phyloP scores from a whole-genome alignment of 2,113 vertebrate species.

The Peromyscus polionotus region DNA sequence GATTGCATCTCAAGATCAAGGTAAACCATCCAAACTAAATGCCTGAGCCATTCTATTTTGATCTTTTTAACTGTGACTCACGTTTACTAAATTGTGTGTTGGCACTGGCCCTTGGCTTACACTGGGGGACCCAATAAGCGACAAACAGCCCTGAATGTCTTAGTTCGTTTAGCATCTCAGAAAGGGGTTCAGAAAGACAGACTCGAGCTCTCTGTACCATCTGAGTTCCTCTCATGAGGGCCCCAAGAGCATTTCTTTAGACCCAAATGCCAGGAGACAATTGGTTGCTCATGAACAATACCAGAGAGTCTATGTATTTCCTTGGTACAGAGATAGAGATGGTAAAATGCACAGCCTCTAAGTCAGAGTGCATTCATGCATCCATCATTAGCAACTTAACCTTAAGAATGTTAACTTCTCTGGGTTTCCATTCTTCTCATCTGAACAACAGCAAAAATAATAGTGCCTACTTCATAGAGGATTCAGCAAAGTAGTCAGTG shows the following conservation, averaged over 20 bases:
- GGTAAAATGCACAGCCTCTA: not conserved
- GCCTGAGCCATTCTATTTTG: conserved; percentile 43
- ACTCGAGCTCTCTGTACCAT: not conserved
- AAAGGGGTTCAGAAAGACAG: not conserved
- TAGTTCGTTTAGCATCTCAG: not conserved
- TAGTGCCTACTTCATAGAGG: not conserved
- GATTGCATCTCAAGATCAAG: conserved; percentile 69
- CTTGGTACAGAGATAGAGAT: not conserved
- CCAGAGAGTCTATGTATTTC: not conserved
- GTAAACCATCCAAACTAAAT: conserved; percentile 67
- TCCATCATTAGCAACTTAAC: not conserved
- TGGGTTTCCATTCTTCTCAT: not conserved
- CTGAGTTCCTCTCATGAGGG: not conserved
- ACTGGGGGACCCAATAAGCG: not conserved
- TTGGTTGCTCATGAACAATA: not conserved
- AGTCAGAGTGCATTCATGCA: not conserved
- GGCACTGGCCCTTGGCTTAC: not conserved
- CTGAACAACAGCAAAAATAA: not conserved
- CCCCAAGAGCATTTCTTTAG: conserved; percentile 14
- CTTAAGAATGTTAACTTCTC: not conserved
- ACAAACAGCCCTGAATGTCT: not conserved
- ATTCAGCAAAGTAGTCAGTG: not conserved
- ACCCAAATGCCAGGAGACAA: not conserved
- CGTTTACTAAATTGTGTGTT: conserved; percentile 1
- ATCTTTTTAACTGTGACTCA: conserved; percentile 25